phyloP scores from a whole-genome alignment of 2,113 vertebrate genomes.

The Cyphomyrus plagiostoma region DNA sequence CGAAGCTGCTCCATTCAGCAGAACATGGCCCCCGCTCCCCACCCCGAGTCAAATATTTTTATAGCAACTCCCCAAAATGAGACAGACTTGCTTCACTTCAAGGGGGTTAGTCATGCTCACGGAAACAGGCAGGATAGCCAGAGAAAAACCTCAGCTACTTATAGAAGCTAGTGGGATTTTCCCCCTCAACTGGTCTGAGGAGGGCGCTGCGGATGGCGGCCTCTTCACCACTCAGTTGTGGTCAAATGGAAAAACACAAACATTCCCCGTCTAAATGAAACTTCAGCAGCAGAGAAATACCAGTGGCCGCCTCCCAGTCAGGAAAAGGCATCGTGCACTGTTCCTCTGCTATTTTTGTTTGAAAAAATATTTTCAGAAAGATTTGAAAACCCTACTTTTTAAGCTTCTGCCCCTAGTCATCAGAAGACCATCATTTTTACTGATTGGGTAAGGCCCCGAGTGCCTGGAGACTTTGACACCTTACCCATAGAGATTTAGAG shows the following conservation, averaged over 20 bases:
- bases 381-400: conserved; percentile 54
- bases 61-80: conserved; percentile 47
- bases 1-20: conserved; percentile 1
- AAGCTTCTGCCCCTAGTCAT: conserved; percentile 45
- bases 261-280: conserved; percentile 46
- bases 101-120: conserved; percentile 33
- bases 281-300: conserved; percentile 47
- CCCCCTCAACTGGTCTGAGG: conserved; percentile 41
- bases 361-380: conserved; percentile 61
- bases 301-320: conserved; percentile 37
- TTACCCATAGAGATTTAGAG: conserved; percentile 53
- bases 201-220: conserved; percentile 40
- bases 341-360: conserved; percentile 60
- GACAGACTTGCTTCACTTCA: conserved; percentile 46
- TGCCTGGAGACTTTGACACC: conserved; percentile 32
- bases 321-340: conserved; percentile 47
- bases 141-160: conserved; percentile 52
- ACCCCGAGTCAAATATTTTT: conserved; percentile 56
- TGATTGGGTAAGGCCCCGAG: conserved; percentile 1
- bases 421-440: conserved; percentile 16
- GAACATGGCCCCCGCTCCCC: neutral
- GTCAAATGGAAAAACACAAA: conserved; percentile 46
- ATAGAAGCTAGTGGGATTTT: conserved; percentile 44
- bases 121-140: conserved; percentile 38
- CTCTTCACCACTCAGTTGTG: conserved; percentile 55